phyloP scores from a whole-genome alignment of 2,888 invertebrate genomes.

The Erynnis tages region DNA sequence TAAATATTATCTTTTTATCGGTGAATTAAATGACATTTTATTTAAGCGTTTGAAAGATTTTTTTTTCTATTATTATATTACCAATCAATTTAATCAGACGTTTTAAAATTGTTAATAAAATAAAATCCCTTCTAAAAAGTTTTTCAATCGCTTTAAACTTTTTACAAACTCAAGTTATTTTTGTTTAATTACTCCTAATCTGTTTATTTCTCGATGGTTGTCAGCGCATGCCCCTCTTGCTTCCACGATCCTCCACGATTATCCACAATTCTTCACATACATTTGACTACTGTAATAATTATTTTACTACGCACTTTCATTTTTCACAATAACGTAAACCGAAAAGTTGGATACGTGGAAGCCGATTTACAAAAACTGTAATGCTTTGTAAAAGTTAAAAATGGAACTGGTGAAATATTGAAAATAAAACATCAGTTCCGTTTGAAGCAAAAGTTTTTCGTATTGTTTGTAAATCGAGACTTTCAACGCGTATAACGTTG shows the following conservation, averaged over 20 bases:
- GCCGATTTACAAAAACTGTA: constrained; percentile 7
- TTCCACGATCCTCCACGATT: constrained; percentile 39
- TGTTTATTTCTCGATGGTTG: constrained; percentile 63
- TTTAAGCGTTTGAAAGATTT: no score
- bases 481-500: not conserved
- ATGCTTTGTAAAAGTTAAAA: not conserved
- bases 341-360: not conserved
- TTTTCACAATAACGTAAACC: not conserved
- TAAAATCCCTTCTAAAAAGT: no score
- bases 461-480: constrained; percentile 4
- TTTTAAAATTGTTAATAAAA: no score
- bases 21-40: no score
- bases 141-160: no score
- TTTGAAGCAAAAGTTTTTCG: not conserved
- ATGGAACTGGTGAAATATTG: no score
- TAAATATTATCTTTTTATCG: no score
- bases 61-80: no score
- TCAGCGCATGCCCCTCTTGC: constrained; percentile 77
- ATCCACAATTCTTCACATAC: constrained; percentile 10
- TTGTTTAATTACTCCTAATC: not conserved
- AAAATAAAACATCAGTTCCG: not conserved
- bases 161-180: no score
- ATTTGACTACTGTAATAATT: not conserved
- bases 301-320: constrained; percentile 16
- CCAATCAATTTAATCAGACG: no score